Percentiles rank a stretch among this genome's conserved stretches.
Evolutionary conservation across 1,140 invertebrate species (phyloP).

Genomic region (Muscidifurax raptorellus): DNA sequence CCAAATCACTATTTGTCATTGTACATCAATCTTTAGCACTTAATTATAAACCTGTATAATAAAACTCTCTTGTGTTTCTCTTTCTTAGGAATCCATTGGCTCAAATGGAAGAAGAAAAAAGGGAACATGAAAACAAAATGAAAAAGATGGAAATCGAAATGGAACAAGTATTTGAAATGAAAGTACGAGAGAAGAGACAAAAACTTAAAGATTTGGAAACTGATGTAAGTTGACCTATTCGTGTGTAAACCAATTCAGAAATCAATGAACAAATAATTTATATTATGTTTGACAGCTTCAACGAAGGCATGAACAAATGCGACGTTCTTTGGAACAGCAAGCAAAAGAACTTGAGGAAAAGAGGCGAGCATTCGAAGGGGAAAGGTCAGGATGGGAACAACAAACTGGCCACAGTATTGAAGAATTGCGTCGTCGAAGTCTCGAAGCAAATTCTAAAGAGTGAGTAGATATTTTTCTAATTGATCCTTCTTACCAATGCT

Average conservation of each 20-base stretch:
- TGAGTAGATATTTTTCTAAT: conserved; percentile 74
- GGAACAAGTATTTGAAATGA: conserved; percentile 94
- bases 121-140: conserved; percentile 96
- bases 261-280: not conserved
- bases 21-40: conserved; percentile 1
- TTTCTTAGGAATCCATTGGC: conserved; percentile 93
- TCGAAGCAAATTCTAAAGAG: conserved; percentile 93
- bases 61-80: conserved; percentile 54
- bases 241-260: not conserved
- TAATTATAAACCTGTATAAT: not conserved
- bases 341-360: conserved; percentile 94
- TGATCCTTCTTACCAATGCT: not conserved
- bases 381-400: conserved; percentile 92
- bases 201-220: conserved; percentile 94
- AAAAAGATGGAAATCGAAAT: conserved; percentile 97
- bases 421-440: conserved; percentile 87
- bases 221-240: conserved; percentile 80
- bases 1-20: conserved; percentile 12
- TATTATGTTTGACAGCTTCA: conserved; percentile 75
- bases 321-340: conserved; percentile 86
- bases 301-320: conserved; percentile 83
- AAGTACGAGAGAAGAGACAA: conserved; percentile 93
- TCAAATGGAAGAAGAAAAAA: conserved; percentile 98
- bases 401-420: conserved; percentile 91
- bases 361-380: conserved; percentile 88